Conservation (phyloP, 2,797 vertebrate genomes). For the Acipenser oxyrinchus region DNA sequence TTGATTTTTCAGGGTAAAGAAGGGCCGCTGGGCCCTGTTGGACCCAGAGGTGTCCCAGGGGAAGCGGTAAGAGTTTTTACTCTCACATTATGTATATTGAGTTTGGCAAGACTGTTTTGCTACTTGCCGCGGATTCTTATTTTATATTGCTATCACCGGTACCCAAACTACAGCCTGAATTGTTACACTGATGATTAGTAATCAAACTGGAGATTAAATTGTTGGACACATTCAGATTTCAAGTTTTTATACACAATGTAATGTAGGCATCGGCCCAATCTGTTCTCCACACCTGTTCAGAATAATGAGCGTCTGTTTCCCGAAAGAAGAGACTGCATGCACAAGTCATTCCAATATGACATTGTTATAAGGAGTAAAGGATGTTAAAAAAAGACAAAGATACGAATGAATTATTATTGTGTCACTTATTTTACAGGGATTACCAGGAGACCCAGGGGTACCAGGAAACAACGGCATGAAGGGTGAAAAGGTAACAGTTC, state of each 20-base stretch:
- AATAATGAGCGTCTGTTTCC: constrained; percentile 68
- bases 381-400: too few relatives aligned
- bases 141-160: not conserved
- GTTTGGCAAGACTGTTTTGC: not conserved
- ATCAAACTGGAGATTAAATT: constrained; percentile 68
- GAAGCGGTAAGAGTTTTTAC: constrained; percentile 63
- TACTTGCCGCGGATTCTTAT: not conserved
- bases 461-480: constrained; percentile 77
- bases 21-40: constrained; percentile 67
- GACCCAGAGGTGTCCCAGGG: constrained; percentile 74
- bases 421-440: constrained; percentile 64
- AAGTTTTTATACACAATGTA: constrained; percentile 48
- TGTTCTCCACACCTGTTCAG: constrained; percentile 61
- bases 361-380: too few relatives aligned
- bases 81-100: not conserved
- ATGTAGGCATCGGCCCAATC: constrained; percentile 55
- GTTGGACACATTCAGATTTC: constrained; percentile 54
- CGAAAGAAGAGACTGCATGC: constrained; percentile 55
- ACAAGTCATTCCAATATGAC: constrained; percentile 39
- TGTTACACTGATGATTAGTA: constrained; percentile 51
- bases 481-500: constrained; percentile 81
- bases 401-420: too few relatives aligned
- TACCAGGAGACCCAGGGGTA: constrained; percentile 67
- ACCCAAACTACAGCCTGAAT: constrained; percentile 24
- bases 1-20: constrained; percentile 65